phyloP scores from a whole-genome alignment of 2,888 invertebrate genomes.

The Scaptomyza flava region DNA sequence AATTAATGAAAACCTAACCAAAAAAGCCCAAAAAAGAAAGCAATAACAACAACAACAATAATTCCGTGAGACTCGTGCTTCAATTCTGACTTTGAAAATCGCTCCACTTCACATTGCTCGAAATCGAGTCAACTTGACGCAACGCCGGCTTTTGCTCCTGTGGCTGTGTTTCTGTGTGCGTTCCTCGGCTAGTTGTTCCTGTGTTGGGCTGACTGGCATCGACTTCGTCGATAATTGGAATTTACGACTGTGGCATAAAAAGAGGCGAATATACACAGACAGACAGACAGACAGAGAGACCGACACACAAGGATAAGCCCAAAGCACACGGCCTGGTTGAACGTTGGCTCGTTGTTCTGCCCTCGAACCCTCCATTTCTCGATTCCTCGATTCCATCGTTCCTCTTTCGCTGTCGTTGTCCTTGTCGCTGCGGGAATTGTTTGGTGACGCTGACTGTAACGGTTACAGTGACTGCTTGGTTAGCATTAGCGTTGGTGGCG shows the following conservation, averaged over 20 bases:
- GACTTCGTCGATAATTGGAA: conserved; percentile 78
- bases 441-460: conserved; percentile 47
- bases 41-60: conserved; percentile 36
- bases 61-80: neutral
- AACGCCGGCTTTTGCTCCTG: conserved; percentile 45
- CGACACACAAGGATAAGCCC: conserved; percentile 58
- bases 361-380: conserved; percentile 3
- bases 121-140: conserved; percentile 24
- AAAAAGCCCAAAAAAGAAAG: conserved; percentile 38
- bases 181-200: conserved; percentile 18
- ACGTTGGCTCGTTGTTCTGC: conserved; percentile 31
- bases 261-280: conserved; percentile 52
- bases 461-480: conserved; percentile 31
- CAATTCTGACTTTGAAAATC: conserved; percentile 66
- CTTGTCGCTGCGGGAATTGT: conserved; percentile 48
- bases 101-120: conserved; percentile 56
- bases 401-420: conserved; percentile 16
- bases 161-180: conserved; percentile 5
- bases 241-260: conserved; percentile 79
- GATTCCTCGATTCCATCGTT: neutral
- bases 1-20: conserved; percentile 50
- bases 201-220: conserved; percentile 39
- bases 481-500: conserved; percentile 16
- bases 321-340: conserved; percentile 50
- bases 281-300: conserved; percentile 39